A percentile compares a stretch with the other conserved stretches of the same genome.
Evolutionary conservation across 2,797 vertebrate species (phyloP).

Genomic region (Dicrostonyx torquatus): DNA sequence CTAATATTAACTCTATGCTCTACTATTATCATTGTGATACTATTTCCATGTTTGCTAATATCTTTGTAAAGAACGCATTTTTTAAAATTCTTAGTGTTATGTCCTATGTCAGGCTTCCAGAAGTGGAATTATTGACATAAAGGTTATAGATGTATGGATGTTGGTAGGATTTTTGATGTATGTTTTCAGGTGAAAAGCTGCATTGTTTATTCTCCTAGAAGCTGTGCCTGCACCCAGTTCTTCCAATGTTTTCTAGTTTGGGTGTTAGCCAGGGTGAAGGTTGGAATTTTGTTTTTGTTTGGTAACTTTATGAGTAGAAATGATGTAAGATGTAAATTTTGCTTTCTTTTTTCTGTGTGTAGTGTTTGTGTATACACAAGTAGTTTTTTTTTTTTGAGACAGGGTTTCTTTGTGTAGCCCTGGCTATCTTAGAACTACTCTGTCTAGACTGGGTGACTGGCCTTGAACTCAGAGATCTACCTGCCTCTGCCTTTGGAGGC

Average conservation of each 20-base stretch:
- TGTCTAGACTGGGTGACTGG: background rate
- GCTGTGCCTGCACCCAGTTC: background rate
- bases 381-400: background rate
- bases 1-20: constrained; percentile 1
- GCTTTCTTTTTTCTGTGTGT: background rate
- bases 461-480: background rate
- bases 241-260: background rate
- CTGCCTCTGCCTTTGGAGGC: background rate
- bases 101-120: constrained; percentile 18
- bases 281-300: background rate
- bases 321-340: background rate
- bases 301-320: background rate
- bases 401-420: background rate
- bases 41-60: constrained; percentile 34
- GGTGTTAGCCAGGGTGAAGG: background rate
- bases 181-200: constrained; percentile 25
- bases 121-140: constrained; percentile 30
- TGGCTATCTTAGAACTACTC: background rate
- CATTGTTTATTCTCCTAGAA: background rate
- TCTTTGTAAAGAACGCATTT: constrained; percentile 41
- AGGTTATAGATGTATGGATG: background rate
- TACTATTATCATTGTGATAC: background rate
- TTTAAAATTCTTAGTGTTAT: background rate
- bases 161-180: background rate
- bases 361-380: background rate